These are phyloP conservation scores for Megalopta genalis DNA, from an alignment of 1,140 invertebrate species.

Conservation along the genomic window DNA sequence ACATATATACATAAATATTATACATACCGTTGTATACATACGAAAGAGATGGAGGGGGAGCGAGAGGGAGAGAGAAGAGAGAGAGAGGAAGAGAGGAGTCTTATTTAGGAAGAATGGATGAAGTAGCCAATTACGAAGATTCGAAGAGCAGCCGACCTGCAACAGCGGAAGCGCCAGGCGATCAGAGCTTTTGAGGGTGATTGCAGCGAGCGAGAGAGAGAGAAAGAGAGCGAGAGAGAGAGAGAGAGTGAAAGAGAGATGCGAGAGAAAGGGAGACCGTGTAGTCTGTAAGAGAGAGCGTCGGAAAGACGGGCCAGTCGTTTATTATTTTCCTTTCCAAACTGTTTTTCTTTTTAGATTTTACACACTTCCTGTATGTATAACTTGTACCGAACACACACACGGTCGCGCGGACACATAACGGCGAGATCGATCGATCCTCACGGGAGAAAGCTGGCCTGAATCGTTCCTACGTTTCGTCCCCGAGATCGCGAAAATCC, in stretches of 20 bases:
- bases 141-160: background rate
- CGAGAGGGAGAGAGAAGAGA: slow-evolving; percentile 12
- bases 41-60: background rate
- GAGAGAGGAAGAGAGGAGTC: background rate
- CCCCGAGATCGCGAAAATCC: background rate
- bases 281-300: slow-evolving; percentile 28
- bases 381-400: background rate
- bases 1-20: slow-evolving; percentile 40
- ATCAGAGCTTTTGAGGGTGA: slow-evolving; percentile 40
- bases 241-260: background rate
- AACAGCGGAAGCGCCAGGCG: background rate
- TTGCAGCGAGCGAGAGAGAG: background rate
- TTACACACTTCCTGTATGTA: slow-evolving; percentile 31
- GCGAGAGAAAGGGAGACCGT: slow-evolving; percentile 3
- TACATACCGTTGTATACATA: slow-evolving; percentile 55
- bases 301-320: slow-evolving; percentile 59
- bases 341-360: slow-evolving; percentile 34
- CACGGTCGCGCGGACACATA: background rate
- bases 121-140: slow-evolving; percentile 21
- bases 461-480: background rate
- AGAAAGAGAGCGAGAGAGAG: background rate
- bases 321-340: slow-evolving; percentile 18
- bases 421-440: background rate
- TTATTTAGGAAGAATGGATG: slow-evolving; percentile 17
- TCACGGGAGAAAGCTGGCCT: background rate